These are phyloP conservation scores for Phocoena sinus DNA, from an alignment of 2,113 vertebrate species.

Conservation along the genomic window DNA sequence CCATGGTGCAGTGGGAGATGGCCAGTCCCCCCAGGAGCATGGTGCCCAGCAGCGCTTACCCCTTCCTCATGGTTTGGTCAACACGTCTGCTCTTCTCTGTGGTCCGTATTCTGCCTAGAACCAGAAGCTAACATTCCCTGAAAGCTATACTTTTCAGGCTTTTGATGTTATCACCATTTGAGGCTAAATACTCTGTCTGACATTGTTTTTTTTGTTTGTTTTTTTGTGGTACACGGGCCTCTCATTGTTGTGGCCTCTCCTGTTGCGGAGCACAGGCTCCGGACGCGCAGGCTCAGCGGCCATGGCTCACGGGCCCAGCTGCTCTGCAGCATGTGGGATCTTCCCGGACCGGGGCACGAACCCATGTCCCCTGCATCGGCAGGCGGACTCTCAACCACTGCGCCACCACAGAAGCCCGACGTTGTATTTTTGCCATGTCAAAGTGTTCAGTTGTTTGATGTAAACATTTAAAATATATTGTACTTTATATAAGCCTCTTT, in stretches of 20 bases:
- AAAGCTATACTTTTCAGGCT: not conserved
- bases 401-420: too few species aligned
- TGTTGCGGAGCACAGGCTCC: too few species aligned
- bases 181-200: not conserved
- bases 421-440: not conserved
- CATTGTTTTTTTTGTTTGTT: too few species aligned
- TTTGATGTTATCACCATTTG: not conserved
- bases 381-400: too few species aligned
- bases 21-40: rapidly evolving
- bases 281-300: too few species aligned
- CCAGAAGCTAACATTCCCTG: not conserved
- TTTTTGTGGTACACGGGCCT: too few species aligned
- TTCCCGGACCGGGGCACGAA: too few species aligned
- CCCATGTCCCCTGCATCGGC: too few species aligned
- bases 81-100: not conserved
- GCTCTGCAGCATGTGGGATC: too few species aligned
- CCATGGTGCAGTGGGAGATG: not conserved
- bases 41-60: rapidly evolving
- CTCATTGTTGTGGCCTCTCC: too few species aligned
- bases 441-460: not conserved
- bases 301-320: too few species aligned
- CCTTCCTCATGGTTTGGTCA: rapidly evolving
- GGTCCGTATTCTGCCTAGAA: not conserved
- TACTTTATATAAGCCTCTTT: not conserved
- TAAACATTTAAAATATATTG: not conserved